Evolutionary conservation across 2,797 vertebrate genomes (phyloP), one percentile per base, ranked within the genome.

Genomic region (Calcarius lapponicus): DNA sequence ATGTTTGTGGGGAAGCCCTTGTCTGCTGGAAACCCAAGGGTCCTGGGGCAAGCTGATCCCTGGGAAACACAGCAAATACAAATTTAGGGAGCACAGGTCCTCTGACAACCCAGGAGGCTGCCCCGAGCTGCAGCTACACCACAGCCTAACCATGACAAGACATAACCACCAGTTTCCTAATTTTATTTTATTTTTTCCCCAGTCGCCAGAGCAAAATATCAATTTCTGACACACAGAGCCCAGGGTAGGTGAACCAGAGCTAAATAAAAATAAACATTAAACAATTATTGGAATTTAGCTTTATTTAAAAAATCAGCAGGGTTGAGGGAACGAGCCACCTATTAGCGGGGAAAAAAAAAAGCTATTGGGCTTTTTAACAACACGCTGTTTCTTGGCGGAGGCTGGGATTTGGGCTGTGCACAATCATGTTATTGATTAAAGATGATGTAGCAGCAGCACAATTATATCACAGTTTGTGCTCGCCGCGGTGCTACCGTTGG

Each of bases 211-310:
- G 90, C 95, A 80, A 96, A 96, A 96, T 96, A 97, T 97, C 98
- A 97, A 90, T 98, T 98, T 96, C 96, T 97, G 97, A 91, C 97
- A 90, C 62, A 64, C 88, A 92, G 93, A 97, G 56, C 66, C 54
- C 91, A 58, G 95, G 91, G 80, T 91, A 97, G 97, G 97, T 96
- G 98, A 98, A 97, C 96, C 97, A 96, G 97, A 98, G 97, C 97
- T 96, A 98, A 98, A 97, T 95, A 97, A 97, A 98, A 98, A 97
- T 96, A 98, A 98, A 96, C 98, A 98, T 98, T 98, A 98, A 98
- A 98, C 98, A 98, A 98, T 98, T 98, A 98, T 97, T 96, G 97
- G 97, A 97, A 97, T 98, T 98, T 97, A 96, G 95, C 96, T 98
- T 98, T 97, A 97, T 98, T 98, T 97, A 90, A 97, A 97, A 98